Conservation (phyloP, 2,888 invertebrate species). For the Mechanitis messenoides region DNA sequence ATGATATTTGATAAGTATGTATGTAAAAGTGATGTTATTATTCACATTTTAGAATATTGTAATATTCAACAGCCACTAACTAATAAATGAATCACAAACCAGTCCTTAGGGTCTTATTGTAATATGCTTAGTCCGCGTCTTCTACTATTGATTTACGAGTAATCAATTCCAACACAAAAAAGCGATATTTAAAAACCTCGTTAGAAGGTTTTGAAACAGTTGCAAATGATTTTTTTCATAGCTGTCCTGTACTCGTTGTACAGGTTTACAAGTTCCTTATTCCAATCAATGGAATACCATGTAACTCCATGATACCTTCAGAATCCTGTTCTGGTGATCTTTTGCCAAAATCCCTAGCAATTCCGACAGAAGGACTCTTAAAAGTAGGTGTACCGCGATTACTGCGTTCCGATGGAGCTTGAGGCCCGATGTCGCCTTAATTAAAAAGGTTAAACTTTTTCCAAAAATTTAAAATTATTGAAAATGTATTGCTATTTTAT, state of each 20-base stretch:
- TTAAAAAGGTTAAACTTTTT: constrained; percentile 23
- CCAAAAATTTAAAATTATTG: too few species aligned
- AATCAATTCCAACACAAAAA: constrained; percentile 19
- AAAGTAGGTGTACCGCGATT: constrained; percentile 61
- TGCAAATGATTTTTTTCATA: constrained; percentile 45
- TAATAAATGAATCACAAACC: constrained; percentile 13
- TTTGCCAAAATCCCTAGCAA: constrained; percentile 70
- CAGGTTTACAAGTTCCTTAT: constrained; percentile 34
- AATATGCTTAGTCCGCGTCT: neutral
- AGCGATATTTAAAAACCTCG: constrained; percentile 23
- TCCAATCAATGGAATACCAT: constrained; percentile 40
- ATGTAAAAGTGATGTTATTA: neutral
- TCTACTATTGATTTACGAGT: neutral
- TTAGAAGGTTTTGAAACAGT: constrained; percentile 32
- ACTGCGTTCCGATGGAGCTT: constrained; percentile 47
- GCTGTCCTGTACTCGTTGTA: constrained; percentile 35
- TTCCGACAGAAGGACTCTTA: constrained; percentile 62
- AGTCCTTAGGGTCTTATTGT: constrained; percentile 5
- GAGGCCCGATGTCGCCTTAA: constrained; percentile 61
- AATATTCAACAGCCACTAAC: neutral
- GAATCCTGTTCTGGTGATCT: constrained; percentile 53
- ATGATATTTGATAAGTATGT: constrained; percentile 15
- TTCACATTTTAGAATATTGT: neutral
- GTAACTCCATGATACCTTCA: constrained; percentile 54
- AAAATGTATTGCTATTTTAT: too few species aligned